These are phyloP conservation scores for Cinclus mexicanus DNA, from an alignment of 2,113 vertebrate genomes.

Conservation along the genomic window DNA sequence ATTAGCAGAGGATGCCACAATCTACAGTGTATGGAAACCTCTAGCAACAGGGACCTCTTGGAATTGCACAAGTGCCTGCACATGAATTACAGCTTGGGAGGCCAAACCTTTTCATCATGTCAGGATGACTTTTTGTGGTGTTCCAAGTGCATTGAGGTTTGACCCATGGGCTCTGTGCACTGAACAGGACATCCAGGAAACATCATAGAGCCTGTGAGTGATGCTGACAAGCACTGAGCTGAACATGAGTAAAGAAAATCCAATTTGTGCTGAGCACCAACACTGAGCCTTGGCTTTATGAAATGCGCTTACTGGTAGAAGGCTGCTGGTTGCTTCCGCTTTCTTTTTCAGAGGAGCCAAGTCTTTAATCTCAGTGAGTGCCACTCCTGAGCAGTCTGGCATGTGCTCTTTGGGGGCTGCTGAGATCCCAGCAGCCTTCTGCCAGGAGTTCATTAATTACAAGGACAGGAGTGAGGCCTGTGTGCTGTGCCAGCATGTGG, in stretches of 20 bases:
- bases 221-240: background rate
- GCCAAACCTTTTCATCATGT: background rate
- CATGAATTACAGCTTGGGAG: background rate
- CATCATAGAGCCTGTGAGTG: accelerated
- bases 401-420: background rate
- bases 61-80: accelerated
- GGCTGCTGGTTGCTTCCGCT: slow-evolving; percentile 18
- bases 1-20: background rate
- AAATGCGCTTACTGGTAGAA: background rate
- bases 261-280: background rate
- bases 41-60: background rate
- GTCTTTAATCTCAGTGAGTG: background rate
- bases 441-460: slow-evolving; percentile 55
- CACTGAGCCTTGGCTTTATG: background rate
- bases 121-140: background rate
- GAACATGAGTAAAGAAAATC: background rate
- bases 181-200: background rate
- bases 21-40: background rate
- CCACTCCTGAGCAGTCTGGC: background rate
- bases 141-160: background rate
- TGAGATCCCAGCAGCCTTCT: slow-evolving; percentile 11
- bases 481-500: background rate
- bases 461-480: background rate
- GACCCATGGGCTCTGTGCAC: accelerated
- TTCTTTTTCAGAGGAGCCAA: background rate